A percentile compares a stretch with the other conserved stretches of the same genome.
phyloP scores from a whole-genome alignment of 2,888 invertebrate species.

The Apodemia zela region DNA sequence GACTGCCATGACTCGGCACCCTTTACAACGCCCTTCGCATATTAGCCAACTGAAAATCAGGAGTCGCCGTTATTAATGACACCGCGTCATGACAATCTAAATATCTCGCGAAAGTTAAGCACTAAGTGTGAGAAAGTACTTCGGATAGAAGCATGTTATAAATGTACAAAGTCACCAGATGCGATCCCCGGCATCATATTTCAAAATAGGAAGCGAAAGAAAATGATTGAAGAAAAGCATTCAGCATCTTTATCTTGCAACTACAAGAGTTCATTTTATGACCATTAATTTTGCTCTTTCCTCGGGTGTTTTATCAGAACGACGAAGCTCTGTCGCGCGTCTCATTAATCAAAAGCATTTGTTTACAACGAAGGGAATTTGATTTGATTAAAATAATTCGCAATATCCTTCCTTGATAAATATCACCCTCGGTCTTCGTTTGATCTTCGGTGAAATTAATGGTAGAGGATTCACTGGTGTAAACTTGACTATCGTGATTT shows the following conservation, averaged over 20 bases:
- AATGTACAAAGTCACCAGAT: conserved; percentile 70
- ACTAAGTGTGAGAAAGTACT: conserved; percentile 63
- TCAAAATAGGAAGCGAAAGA: conserved; percentile 65
- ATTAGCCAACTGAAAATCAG: conserved; percentile 77
- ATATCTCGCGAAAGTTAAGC: conserved; percentile 68
- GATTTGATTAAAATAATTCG: conserved; percentile 81
- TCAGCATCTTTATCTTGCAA: conserved; percentile 77
- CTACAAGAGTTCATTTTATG: conserved; percentile 81
- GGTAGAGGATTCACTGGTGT: conserved; percentile 75
- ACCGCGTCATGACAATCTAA: conserved; percentile 73
- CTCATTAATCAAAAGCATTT: conserved; percentile 81
- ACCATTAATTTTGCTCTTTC: conserved; percentile 79
- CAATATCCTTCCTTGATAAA: conserved; percentile 57
- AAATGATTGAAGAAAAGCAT: conserved; percentile 76
- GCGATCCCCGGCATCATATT: conserved; percentile 65
- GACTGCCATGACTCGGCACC: conserved; percentile 63
- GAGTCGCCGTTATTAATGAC: conserved; percentile 78
- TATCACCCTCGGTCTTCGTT: conserved; percentile 76
- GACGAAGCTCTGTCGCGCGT: conserved; percentile 77
- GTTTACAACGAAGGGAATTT: conserved; percentile 81
- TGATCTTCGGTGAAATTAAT: conserved; percentile 78
- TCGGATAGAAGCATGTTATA: conserved; percentile 46
- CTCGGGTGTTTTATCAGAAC: conserved; percentile 77
- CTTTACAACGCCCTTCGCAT: conserved; percentile 69
- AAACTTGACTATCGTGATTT: conserved; percentile 58